A percentile compares a stretch with the other conserved stretches of the same genome.
Evolutionary conservation across 2,888 invertebrate genomes (phyloP).

Genomic region (Drosophila hamatofila): DNA sequence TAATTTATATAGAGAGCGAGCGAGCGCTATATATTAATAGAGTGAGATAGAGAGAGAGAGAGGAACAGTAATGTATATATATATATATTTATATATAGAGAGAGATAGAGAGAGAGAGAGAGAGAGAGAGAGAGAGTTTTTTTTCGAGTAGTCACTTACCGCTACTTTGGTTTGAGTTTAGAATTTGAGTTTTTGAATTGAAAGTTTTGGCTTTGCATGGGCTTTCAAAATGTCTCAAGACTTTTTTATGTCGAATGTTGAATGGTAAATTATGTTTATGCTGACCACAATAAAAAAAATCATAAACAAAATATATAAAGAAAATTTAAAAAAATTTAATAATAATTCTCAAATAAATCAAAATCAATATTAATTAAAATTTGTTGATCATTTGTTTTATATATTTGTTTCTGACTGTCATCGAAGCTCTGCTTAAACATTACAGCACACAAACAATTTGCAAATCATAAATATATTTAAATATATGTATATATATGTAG

Average conservation of each 20-base stretch:
- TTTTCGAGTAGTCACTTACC: constrained; percentile 72
- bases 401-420: constrained; percentile 70
- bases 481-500: constrained; percentile 15
- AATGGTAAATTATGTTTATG: constrained; percentile 66
- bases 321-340: constrained; percentile 6
- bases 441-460: constrained; percentile 78
- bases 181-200: constrained; percentile 52
- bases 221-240: constrained; percentile 61
- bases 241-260: constrained; percentile 66
- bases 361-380: constrained; percentile 23
- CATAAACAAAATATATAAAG: constrained; percentile 19
- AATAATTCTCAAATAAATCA: background rate
- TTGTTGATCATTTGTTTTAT: constrained; percentile 62
- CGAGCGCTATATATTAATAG: constrained; percentile 54
- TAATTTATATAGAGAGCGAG: constrained; percentile 64
- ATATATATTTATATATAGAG: background rate
- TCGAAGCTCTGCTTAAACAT: constrained; percentile 84
- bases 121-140: constrained; percentile 52
- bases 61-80: constrained; percentile 25
- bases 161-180: constrained; percentile 60
- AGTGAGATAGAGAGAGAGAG: constrained; percentile 38
- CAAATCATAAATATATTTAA: constrained; percentile 56
- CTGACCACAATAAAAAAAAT: constrained; percentile 43
- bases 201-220: constrained; percentile 48
- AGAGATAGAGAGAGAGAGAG: constrained; percentile 56